Conservation (phyloP, 2,797 vertebrate genomes). For the Premnoplex brunnescens region DNA sequence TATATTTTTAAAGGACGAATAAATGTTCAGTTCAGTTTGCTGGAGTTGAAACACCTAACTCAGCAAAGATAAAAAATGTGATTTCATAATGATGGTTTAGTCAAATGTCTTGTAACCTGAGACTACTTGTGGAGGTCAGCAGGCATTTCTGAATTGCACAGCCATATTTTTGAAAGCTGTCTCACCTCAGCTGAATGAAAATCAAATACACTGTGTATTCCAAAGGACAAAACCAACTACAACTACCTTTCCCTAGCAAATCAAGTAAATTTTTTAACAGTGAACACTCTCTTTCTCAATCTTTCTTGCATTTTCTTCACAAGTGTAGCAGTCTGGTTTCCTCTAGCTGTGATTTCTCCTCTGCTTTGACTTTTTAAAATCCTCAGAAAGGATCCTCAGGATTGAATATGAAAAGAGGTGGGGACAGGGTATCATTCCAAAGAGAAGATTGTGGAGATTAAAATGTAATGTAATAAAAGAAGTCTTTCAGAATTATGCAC, state of each 20-base stretch:
- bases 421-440: background rate
- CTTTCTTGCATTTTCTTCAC: background rate
- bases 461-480: background rate
- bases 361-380: background rate
- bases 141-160: background rate
- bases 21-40: background rate
- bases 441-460: background rate
- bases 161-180: background rate
- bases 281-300: background rate
- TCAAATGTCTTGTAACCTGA: background rate
- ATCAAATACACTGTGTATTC: background rate
- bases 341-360: background rate
- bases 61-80: background rate
- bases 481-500: background rate
- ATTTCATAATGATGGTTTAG: background rate
- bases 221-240: background rate
- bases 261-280: background rate
- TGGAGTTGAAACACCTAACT: background rate
- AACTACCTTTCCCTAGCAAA: background rate
- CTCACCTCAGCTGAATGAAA: background rate
- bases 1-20: background rate
- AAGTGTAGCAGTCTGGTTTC: background rate
- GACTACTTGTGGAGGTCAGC: background rate
- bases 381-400: background rate
- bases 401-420: background rate